phyloP scores from a whole-genome alignment of 2,113 vertebrate genomes.

The Pygoscelis antarcticus region DNA sequence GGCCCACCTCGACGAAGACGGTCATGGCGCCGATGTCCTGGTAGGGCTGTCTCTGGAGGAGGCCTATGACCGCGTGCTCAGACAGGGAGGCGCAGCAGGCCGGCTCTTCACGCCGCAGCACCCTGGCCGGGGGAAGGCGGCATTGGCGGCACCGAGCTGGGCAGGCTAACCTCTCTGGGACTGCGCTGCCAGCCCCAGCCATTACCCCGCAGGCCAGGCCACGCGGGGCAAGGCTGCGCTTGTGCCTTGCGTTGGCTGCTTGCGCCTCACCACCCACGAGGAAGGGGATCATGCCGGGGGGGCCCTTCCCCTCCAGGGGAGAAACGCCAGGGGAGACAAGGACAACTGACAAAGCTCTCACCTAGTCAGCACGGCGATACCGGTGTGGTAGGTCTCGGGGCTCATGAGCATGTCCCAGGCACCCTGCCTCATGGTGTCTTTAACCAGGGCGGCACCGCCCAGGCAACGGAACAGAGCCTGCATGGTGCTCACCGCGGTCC shows the following conservation, averaged over 20 bases:
- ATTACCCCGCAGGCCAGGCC: neutral
- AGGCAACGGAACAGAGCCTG: neutral
- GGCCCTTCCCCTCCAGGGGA: too few species aligned
- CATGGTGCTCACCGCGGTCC: neutral
- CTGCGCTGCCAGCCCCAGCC: neutral
- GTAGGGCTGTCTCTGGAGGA: neutral
- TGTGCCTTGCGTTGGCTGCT: neutral
- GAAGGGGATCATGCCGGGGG: neutral
- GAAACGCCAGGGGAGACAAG: neutral
- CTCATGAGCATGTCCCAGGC: neutral
- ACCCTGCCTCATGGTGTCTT: neutral
- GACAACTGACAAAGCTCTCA: neutral
- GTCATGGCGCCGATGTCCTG: neutral
- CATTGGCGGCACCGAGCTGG: neutral
- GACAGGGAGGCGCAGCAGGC: accelerated
- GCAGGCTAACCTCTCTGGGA: neutral
- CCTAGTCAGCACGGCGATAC: neutral
- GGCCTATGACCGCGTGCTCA: accelerated
- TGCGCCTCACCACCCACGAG: neutral
- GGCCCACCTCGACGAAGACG: neutral
- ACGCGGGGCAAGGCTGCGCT: neutral
- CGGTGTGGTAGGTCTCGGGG: neutral
- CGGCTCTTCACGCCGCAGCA: neutral
- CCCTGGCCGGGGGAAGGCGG: neutral
- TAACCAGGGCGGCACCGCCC: neutral